Evolutionary conservation across 1,140 invertebrate species (phyloP).

Genomic region (Hermetia illucens): DNA sequence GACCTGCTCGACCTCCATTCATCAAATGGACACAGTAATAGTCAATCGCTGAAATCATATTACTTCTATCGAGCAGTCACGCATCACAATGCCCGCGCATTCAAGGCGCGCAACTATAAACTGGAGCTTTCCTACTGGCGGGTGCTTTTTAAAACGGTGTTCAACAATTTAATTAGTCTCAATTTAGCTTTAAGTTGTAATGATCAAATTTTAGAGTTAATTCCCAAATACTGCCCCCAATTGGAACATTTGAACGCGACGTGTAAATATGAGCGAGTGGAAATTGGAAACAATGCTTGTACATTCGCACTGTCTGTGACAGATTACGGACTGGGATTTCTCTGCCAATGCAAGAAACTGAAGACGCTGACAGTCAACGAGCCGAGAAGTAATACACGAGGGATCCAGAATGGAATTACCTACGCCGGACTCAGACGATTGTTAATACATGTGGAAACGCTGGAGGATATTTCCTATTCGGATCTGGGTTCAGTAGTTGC

Average conservation of each 20-base stretch:
- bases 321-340: background rate
- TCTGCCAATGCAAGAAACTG: background rate
- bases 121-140: background rate
- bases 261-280: slow-evolving; percentile 3
- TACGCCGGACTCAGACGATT: slow-evolving; percentile 1
- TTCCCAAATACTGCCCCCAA: slow-evolving; percentile 1
- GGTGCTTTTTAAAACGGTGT: background rate
- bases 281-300: background rate
- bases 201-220: background rate
- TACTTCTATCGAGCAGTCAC: slow-evolving; percentile 1
- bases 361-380: background rate
- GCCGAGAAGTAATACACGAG: background rate
- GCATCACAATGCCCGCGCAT: background rate
- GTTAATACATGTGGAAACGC: background rate
- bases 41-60: background rate
- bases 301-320: slow-evolving; percentile 2
- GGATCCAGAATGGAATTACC: slow-evolving; percentile 1
- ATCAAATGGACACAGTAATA: background rate
- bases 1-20: background rate
- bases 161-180: background rate
- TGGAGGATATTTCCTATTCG: slow-evolving; percentile 1
- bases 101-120: background rate
- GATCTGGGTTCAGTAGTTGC: background rate
- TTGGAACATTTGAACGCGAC: slow-evolving; percentile 1
- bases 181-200: slow-evolving; percentile 2